Evolutionary conservation across 2,113 vertebrate genomes (phyloP).

Genomic region (Lagenorhynchus albirostris): DNA sequence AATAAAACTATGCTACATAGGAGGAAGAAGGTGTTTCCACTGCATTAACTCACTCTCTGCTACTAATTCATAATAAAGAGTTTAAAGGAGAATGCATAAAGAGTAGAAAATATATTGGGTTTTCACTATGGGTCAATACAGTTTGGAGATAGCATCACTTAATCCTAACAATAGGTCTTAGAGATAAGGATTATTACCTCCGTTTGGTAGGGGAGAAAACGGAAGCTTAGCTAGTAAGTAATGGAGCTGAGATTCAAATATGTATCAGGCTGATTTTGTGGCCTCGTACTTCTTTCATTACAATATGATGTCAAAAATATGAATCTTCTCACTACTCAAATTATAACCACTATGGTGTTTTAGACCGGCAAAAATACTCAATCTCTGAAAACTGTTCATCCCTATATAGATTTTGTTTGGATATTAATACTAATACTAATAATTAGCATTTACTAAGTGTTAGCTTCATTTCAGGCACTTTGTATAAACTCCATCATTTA

Average conservation of each 20-base stretch:
- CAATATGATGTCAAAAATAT: neutral
- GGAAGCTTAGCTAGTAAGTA: neutral
- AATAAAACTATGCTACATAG: neutral
- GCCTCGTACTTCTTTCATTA: neutral
- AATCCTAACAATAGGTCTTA: neutral
- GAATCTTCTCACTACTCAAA: neutral
- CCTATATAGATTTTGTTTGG: neutral
- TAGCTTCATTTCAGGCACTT: conserved; percentile 33
- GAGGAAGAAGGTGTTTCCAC: neutral
- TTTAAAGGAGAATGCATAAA: neutral
- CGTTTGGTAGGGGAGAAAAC: neutral
- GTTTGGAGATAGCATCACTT: neutral
- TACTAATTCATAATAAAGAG: neutral
- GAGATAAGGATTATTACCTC: neutral
- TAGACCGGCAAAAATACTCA: neutral
- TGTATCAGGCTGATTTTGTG: neutral
- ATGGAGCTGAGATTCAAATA: neutral
- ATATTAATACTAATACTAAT: neutral
- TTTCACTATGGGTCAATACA: neutral
- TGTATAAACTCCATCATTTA: conserved; percentile 31
- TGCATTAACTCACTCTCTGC: neutral
- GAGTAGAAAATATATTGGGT: neutral
- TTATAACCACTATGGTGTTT: neutral
- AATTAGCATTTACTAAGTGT: neutral
- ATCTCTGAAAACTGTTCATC: neutral